Conservation (phyloP, 2,113 vertebrate species). For the Paradoxurus hermaphroditus region DNA sequence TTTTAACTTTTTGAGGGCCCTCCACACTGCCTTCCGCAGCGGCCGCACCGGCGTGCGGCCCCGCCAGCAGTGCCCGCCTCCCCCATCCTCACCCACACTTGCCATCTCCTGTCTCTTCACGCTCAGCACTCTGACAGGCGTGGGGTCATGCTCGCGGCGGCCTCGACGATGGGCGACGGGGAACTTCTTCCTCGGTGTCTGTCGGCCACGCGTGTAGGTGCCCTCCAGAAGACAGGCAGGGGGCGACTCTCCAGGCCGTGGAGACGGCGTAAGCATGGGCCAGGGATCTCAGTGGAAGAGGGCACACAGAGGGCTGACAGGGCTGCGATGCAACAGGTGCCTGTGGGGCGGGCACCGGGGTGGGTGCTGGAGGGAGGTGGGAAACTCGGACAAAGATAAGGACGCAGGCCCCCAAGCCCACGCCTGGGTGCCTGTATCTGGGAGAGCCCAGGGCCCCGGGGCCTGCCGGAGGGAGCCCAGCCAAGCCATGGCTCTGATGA, state of each 20-base stretch:
- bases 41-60: background rate
- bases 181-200: background rate
- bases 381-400: background rate
- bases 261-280: fast-evolving
- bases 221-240: background rate
- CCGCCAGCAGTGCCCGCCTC: background rate
- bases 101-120: background rate
- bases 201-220: background rate
- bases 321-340: background rate
- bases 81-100: fast-evolving
- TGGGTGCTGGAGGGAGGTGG: background rate
- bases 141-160: background rate
- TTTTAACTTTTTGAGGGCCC: background rate
- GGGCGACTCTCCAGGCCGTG: background rate
- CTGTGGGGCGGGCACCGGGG: fast-evolving
- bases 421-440: background rate
- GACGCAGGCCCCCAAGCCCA: background rate
- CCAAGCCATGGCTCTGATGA: background rate
- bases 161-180: fast-evolving
- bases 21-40: fast-evolving
- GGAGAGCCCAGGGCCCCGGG: background rate
- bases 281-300: background rate
- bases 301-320: no score
- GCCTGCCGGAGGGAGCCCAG: background rate
- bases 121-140: fast-evolving